Conservation (phyloP, 2,888 invertebrate genomes). For the Diaprepes abbreviatus region DNA sequence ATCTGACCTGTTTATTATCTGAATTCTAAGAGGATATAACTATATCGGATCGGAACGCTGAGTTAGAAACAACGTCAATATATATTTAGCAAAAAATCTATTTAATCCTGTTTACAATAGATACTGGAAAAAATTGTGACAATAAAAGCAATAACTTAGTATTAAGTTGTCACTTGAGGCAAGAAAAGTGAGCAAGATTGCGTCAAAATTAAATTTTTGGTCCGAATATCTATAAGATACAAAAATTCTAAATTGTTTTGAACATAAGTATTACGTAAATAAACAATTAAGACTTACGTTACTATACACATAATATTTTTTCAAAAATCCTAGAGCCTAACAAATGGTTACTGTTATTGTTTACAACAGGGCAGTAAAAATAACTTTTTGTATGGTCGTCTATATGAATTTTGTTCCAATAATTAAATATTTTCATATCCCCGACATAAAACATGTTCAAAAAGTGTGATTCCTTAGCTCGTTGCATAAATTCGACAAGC, state of each 20-base stretch:
- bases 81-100: conserved; percentile 1
- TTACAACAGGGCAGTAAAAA: conserved; percentile 15
- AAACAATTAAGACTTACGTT: conserved; percentile 28
- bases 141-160: neutral
- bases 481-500: too few species aligned
- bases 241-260: conserved; percentile 27
- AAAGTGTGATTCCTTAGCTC: too few species aligned
- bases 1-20: too few species aligned
- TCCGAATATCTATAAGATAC: conserved; percentile 32
- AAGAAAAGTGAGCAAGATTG: conserved; percentile 29
- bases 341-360: conserved; percentile 15
- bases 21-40: too few species aligned
- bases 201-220: conserved; percentile 38
- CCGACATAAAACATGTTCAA: too few species aligned
- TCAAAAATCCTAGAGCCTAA: conserved; percentile 8
- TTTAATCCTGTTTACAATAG: conserved; percentile 27
- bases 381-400: too few species aligned
- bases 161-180: conserved; percentile 7
- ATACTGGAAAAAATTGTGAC: neutral
- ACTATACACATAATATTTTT: conserved; percentile 26
- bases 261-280: neutral
- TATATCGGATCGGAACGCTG: too few species aligned
- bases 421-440: too few species aligned
- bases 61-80: too few species aligned
- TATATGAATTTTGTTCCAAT: too few species aligned